Conservation (phyloP, 2,888 invertebrate genomes). For the Rhopalosiphum nymphaeae region DNA sequence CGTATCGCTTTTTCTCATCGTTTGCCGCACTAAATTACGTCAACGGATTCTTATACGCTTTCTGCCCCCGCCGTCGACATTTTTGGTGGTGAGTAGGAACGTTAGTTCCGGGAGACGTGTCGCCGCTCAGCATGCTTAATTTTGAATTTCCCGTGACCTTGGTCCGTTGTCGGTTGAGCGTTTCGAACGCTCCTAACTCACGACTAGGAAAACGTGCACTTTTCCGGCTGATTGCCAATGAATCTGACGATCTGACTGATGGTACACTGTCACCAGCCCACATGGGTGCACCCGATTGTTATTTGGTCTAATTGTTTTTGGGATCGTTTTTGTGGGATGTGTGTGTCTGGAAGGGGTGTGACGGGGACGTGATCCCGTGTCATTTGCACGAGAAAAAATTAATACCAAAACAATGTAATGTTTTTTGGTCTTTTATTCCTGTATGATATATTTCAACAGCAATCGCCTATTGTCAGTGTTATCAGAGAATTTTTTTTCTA, state of each 20-base stretch:
- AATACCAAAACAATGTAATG: not conserved
- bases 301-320: not conserved
- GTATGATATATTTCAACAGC: not conserved
- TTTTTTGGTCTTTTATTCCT: not conserved
- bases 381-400: not conserved
- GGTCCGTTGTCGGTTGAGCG: conserved; percentile 42
- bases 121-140: not conserved
- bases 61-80: not conserved
- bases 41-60: not conserved
- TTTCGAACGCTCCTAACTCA: not conserved
- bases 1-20: conserved; percentile 8
- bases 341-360: not conserved
- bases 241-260: not conserved
- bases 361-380: not conserved
- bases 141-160: conserved; percentile 50
- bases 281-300: not conserved
- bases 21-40: not conserved
- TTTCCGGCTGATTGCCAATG: not conserved
- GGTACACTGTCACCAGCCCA: not conserved
- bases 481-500: not conserved
- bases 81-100: not conserved
- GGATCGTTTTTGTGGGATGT: not conserved
- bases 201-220: not conserved
- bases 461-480: not conserved
- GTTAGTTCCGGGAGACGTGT: not conserved